A percentile compares a stretch with the other conserved stretches of the same genome.
These are phyloP conservation scores for Amphipoea lucens DNA, from an alignment of 2,888 invertebrate species.

Conservation along the genomic window DNA sequence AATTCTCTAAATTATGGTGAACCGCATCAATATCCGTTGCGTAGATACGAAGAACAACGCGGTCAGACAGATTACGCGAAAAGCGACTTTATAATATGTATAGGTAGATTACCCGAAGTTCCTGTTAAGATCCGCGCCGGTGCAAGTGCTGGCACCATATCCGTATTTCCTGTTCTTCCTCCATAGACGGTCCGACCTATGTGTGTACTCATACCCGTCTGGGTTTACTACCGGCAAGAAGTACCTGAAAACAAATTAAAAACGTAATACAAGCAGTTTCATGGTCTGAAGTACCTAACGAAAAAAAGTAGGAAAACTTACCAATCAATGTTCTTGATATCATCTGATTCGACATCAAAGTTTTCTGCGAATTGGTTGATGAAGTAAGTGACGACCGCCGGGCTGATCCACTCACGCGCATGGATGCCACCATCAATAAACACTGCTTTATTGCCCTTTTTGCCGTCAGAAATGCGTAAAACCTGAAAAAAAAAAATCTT, in stretches of 20 bases:
- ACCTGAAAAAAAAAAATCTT: constrained; percentile 70
- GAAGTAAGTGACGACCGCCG: constrained; percentile 94
- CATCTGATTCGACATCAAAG: constrained; percentile 92
- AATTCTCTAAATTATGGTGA: background rate
- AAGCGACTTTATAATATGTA: background rate
- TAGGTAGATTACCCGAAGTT: constrained; percentile 92
- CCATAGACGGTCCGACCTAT: constrained; percentile 95
- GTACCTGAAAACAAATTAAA: constrained; percentile 85
- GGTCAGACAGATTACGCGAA: background rate
- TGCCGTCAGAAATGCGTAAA: constrained; percentile 93
- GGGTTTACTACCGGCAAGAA: constrained; percentile 94
- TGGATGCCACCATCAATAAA: constrained; percentile 96
- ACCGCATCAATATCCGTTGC: background rate
- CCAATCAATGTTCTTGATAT: constrained; percentile 86
- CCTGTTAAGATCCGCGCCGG: constrained; percentile 95
- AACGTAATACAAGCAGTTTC: background rate
- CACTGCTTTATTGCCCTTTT: constrained; percentile 91
- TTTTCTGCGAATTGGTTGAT: constrained; percentile 94
- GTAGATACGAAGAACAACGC: too few relatives aligned
- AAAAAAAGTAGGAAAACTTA: background rate
- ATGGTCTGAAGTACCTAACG: background rate
- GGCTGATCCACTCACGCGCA: constrained; percentile 97
- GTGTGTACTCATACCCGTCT: constrained; percentile 97
- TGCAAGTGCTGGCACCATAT: constrained; percentile 89
- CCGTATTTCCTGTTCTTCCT: constrained; percentile 93